Evolutionary conservation across 1,140 invertebrate genomes (phyloP), one percentile per base, ranked within the genome.

Genomic region (Calliphora vicina): DNA sequence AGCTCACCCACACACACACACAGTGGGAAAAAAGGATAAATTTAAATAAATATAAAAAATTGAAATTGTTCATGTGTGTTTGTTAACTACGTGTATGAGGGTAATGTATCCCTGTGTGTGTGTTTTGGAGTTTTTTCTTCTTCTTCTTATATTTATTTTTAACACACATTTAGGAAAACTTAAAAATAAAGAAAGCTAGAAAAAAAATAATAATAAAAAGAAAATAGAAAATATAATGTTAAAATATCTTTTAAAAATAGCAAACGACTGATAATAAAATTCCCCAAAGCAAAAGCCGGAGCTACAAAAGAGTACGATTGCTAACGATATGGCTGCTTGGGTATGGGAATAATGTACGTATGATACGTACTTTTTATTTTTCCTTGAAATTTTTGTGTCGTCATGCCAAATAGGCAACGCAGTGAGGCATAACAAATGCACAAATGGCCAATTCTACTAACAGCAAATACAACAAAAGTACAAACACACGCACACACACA

Each of bases 341-440:
- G 61, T 23, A 67, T 23, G 61, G 23, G 61, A 67, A 67, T 67
- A 67, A 67, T 25, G n/a, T 67, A 67, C 20, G n/a, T 23, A 50
- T 35, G 20, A n/a, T 67, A 23, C 9, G n/a, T 45, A 25, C 35
- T 45, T 43, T 78, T 20, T 61, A 5, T 29, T 43, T 43, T 43
- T 43, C 12, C 27, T 76, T 20, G 73, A 42, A 15, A 76, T 76
- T 43, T 78, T 20, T 67, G 3, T 35, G 74, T 78, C 35, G 74
- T 78, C 35, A 78, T 78, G 74, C 35, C 74, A 78, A 78, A 78
- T 78, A 78, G 74, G 74, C 74, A 78, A 78, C 74, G 74, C 74
- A 78, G 35, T 78, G 74, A 78, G 74, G 74, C 74, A 78, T 78
- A 78, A 78, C 74, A 78, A 78, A 78, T 78, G 74, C 35, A 78